Percentiles rank a stretch among this genome's conserved stretches.
These are phyloP conservation scores for Hyposmocoma kahamanoa DNA, from an alignment of 1,140 invertebrate genomes.

Conservation along the genomic window DNA sequence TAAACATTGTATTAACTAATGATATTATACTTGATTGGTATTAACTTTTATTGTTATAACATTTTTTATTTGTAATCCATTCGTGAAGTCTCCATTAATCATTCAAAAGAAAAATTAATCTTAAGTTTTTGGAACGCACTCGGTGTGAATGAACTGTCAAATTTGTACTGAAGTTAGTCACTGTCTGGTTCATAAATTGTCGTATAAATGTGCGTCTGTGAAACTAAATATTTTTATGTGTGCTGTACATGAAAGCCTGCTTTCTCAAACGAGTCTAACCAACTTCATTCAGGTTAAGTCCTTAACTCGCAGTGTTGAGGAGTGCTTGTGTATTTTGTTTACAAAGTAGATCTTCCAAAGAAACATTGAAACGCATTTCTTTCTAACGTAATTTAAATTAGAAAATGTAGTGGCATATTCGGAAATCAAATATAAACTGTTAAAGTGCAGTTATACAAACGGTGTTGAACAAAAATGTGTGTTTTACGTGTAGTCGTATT, in stretches of 20 bases:
- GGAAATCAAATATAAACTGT: slow-evolving; percentile 22
- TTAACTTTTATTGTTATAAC: too few relatives aligned
- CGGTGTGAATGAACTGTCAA: slow-evolving; percentile 62
- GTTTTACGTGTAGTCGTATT: slow-evolving; percentile 37
- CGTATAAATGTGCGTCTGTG: slow-evolving; percentile 22
- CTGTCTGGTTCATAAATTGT: slow-evolving; percentile 38
- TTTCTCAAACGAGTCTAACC: slow-evolving; percentile 24
- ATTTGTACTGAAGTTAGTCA: slow-evolving; percentile 56
- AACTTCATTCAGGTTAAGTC: slow-evolving; percentile 13
- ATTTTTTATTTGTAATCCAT: too few relatives aligned
- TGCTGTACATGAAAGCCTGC: slow-evolving; percentile 44
- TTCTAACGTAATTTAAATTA: slow-evolving; percentile 32
- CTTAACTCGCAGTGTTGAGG: slow-evolving; percentile 19
- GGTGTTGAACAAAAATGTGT: slow-evolving; percentile 44
- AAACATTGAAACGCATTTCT: slow-evolving; percentile 23
- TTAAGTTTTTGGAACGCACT: slow-evolving; percentile 13
- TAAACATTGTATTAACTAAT: too few relatives aligned
- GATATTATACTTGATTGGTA: too few relatives aligned
- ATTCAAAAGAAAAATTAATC: background rate
- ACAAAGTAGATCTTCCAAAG: slow-evolving; percentile 15
- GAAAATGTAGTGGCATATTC: slow-evolving; percentile 35
- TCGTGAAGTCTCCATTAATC: too few relatives aligned
- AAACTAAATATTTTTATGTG: slow-evolving; percentile 21
- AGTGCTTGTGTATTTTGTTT: slow-evolving; percentile 27
- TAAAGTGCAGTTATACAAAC: slow-evolving; percentile 27